Percentiles rank a stretch among this genome's conserved stretches.
phyloP scores from a whole-genome alignment of 2,113 vertebrate species.

The Glareola pratincola region DNA sequence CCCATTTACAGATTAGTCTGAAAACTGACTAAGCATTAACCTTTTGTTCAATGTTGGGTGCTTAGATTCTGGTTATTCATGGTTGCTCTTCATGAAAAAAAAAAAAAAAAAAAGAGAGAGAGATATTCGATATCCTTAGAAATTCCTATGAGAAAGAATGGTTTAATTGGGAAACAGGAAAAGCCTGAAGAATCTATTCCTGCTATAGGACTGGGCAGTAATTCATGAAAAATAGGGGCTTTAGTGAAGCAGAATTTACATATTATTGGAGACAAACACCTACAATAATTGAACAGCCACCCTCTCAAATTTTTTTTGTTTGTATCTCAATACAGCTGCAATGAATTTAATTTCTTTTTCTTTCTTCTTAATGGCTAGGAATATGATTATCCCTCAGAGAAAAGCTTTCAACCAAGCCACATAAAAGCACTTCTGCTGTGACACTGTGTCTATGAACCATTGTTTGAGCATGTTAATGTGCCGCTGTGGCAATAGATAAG shows the following conservation, averaged over 20 bases:
- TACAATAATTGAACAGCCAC: background rate
- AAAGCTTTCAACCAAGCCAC: conserved; percentile 19
- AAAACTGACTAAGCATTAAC: background rate
- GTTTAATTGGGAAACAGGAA: background rate
- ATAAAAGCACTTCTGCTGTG: background rate
- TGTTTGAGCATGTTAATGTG: background rate
- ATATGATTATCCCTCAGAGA: conserved; percentile 15
- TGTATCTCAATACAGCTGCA: background rate
- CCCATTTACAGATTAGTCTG: background rate
- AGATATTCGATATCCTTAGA: background rate
- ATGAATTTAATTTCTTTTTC: background rate
- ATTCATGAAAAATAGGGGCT: background rate
- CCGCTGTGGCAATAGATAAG: conserved; percentile 28
- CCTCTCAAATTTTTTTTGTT: background rate
- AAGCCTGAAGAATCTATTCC: background rate
- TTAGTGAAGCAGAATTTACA: background rate
- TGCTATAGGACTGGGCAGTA: background rate
- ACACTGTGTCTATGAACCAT: background rate
- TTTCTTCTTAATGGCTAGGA: conserved; percentile 4
- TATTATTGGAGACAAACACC: background rate
- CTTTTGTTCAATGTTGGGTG: background rate
- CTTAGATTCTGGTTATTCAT: background rate
- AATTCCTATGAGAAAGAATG: background rate
- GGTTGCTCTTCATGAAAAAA: background rate
- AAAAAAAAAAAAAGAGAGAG: background rate